Base-by-base conservation (phyloP, 2,888 invertebrate species). In the Catocala sponsa region DNA sequence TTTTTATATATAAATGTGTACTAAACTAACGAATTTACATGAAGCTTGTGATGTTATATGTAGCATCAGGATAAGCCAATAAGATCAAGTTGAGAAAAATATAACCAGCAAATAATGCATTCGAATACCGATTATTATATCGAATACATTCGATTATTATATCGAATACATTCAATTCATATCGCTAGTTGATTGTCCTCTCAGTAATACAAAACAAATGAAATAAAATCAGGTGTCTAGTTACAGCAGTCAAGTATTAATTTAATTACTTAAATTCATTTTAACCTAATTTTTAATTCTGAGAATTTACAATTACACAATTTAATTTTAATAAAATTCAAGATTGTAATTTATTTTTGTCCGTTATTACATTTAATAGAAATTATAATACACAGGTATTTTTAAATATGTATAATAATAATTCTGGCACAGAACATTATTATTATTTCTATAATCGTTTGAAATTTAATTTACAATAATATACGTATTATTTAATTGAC, bases 401-500 rank as follows among this genome's bases (percentile, higher is more conserved):
- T 50, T 12, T 56, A 55, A 35, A 48, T 54, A 32, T 50, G 32
- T 44, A 32, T 38, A 38, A 38, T 38, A 46, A 50, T 51, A 50
- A 33, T 58, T 65, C 68, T 74, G 71, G 63, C 63, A 74, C 71
- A 62, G 61, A 57, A 59, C 62, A 57, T 54, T 33, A 52, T 13
- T 51, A 6, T 6, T 38, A 46, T 15, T 15, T 46, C 15, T 46
- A 46, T 15, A 46, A 15, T 46, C 9, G 15, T 46, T 15, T 9
- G 15, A 46, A 46, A 46, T 15, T 15, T 12, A 12, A 12, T 15
- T 46, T 46, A 10, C 15, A 42, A 46, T 46, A 10, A 35, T 60
- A 55, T 76, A 76, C 68, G 74, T 76, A 76, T 76, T 62, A 63
- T 66, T 70, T 79, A 79, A 79, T 79, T 79, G 79, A 79, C 79